Percentiles rank a stretch among this genome's conserved stretches.
phyloP scores from a whole-genome alignment of 2,888 invertebrate species.

The Yponomeuta evonymella region DNA sequence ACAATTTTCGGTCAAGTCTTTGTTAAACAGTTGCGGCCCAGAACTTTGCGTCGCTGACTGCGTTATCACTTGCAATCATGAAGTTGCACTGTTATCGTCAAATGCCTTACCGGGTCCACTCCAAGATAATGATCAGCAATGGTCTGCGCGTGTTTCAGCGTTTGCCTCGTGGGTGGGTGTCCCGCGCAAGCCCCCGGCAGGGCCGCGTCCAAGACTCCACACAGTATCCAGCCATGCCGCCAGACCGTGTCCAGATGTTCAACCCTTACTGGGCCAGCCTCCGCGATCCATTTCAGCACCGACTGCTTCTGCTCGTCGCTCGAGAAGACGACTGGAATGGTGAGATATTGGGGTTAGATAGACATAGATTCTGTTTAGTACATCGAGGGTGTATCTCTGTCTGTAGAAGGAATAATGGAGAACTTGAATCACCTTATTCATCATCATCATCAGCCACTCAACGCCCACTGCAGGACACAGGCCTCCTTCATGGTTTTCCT shows the following conservation, averaged over 20 bases:
- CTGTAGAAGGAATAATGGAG: too few species aligned
- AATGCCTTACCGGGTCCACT: conserved; percentile 69
- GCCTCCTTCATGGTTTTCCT: too few species aligned
- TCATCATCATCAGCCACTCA: too few species aligned
- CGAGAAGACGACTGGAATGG: conserved; percentile 57
- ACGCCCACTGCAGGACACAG: too few species aligned
- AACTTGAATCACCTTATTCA: too few species aligned
- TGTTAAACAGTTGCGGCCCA: too few species aligned
- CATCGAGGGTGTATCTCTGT: too few species aligned
- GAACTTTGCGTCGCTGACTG: too few species aligned
- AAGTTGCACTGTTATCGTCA: not conserved
- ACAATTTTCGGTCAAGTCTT: too few species aligned
- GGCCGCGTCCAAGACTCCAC: conserved; percentile 74
- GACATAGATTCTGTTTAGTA: not conserved
- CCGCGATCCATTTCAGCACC: conserved; percentile 61
- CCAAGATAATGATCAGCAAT: conserved; percentile 78
- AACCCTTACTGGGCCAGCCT: conserved; percentile 53
- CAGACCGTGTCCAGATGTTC: conserved; percentile 73
- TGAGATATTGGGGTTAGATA: not conserved
- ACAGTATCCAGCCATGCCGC: conserved; percentile 77
- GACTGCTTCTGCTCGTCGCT: conserved; percentile 61
- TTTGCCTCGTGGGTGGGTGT: conserved; percentile 66
- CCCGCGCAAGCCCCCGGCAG: conserved; percentile 79
- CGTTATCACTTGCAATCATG: too few species aligned
- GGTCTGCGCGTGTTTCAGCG: conserved; percentile 73